Evolutionary conservation across 2,113 vertebrate genomes (phyloP).

Genomic region (Alethe castanea): DNA sequence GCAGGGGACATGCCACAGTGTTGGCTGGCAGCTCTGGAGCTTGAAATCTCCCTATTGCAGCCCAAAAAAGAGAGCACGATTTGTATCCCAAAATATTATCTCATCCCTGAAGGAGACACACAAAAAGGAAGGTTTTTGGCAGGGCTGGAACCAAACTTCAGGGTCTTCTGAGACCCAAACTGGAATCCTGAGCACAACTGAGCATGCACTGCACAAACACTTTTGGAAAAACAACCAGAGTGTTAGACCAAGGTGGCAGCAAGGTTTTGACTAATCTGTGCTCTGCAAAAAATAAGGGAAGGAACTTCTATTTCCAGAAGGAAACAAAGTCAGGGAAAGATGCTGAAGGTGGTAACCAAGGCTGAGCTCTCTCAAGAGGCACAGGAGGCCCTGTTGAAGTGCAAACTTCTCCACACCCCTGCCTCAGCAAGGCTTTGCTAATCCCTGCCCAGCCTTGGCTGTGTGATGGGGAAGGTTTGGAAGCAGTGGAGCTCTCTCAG

Average conservation of each 20-base stretch:
- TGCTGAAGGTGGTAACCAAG: not conserved
- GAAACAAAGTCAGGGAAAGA: not conserved
- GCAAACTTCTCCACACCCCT: not conserved
- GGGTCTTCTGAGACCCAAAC: not conserved
- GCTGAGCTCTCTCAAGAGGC: not conserved
- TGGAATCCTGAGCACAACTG: not conserved
- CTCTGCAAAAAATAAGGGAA: not conserved
- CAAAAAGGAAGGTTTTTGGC: not conserved
- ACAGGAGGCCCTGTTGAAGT: not conserved
- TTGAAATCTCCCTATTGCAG: not conserved
- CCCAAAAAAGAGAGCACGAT: not conserved
- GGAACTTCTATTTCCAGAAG: not conserved
- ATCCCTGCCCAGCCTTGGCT: not conserved
- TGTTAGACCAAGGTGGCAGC: not conserved
- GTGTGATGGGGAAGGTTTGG: not conserved
- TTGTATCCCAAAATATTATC: not conserved
- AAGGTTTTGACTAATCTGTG: not conserved
- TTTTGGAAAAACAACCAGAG: not conserved
- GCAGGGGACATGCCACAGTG: accelerated
- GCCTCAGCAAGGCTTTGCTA: not conserved
- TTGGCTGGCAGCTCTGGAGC: not conserved
- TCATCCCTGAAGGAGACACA: not conserved
- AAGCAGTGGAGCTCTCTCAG: not conserved
- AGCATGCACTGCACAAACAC: not conserved
- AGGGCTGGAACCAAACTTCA: not conserved